Percentiles rank a stretch among this genome's conserved stretches.
phyloP scores from a whole-genome alignment of 2,888 invertebrate species.

The Phrixothrix hirtus region DNA sequence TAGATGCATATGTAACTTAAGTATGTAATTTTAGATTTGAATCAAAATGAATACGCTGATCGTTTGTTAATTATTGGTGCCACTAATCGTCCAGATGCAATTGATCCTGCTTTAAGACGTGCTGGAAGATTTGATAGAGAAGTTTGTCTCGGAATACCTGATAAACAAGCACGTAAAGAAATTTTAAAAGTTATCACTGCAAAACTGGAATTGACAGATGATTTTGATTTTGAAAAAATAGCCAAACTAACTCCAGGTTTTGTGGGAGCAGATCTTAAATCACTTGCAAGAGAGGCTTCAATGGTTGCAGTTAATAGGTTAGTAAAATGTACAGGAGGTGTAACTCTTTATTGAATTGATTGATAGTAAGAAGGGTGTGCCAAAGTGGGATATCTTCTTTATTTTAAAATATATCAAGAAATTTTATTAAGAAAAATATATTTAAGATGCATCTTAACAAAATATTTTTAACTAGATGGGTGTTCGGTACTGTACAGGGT shows the following conservation, averaged over 20 bases:
- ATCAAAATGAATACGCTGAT: constrained; percentile 59
- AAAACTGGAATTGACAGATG: constrained; percentile 68
- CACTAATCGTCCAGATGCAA: constrained; percentile 87
- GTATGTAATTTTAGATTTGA: constrained; percentile 58
- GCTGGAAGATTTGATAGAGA: constrained; percentile 94
- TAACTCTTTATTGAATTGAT: too few relatives aligned
- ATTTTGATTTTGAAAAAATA: constrained; percentile 72
- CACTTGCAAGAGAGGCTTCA: constrained; percentile 85
- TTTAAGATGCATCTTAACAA: neutral
- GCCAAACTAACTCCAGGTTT: constrained; percentile 92
- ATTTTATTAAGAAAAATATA: neutral
- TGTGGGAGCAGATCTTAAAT: constrained; percentile 92
- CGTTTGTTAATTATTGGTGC: constrained; percentile 90
- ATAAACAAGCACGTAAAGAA: constrained; percentile 76
- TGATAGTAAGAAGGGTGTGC: too few relatives aligned
- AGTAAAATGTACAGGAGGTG: too few relatives aligned
- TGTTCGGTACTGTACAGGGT: neutral
- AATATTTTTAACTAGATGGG: too few relatives aligned
- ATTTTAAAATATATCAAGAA: too few relatives aligned
- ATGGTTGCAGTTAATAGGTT: constrained; percentile 80
- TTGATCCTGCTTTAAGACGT: constrained; percentile 90
- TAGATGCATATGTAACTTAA: too few relatives aligned
- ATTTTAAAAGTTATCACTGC: constrained; percentile 76
- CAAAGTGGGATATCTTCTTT: too few relatives aligned
- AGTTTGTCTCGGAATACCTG: constrained; percentile 91